Percentiles rank a stretch among this genome's conserved stretches.
These are phyloP conservation scores for Epinephelus malabaricus DNA, from an alignment of 2,797 vertebrate species.

Conservation along the genomic window DNA sequence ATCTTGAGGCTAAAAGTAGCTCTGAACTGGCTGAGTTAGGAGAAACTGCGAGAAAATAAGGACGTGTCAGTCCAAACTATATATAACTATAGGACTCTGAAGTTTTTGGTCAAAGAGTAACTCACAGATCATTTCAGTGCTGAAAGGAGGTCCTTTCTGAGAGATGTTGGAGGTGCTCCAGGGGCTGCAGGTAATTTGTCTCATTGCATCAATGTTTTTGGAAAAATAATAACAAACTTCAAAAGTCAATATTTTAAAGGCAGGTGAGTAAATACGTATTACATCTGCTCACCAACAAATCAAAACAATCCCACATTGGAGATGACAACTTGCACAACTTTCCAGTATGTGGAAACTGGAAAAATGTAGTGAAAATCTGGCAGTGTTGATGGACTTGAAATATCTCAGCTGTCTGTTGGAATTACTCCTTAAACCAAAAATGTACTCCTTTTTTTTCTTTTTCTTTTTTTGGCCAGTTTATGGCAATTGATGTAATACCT, in stretches of 20 bases:
- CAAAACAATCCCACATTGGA: background rate
- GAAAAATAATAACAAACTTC: background rate
- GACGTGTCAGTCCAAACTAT: background rate
- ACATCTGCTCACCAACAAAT: background rate
- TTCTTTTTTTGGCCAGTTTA: no score
- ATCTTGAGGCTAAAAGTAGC: conserved; percentile 1
- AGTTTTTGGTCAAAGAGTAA: background rate
- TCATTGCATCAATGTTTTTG: background rate
- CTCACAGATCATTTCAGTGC: background rate
- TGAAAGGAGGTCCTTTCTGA: background rate
- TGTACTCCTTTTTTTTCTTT: no score
- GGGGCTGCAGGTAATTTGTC: background rate
- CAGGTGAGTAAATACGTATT: no score
- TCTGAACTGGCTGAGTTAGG: conserved; percentile 1
- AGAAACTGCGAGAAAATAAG: background rate
- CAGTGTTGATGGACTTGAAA: no score
- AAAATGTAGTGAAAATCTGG: no score
- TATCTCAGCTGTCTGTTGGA: no score
- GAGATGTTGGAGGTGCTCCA: background rate
- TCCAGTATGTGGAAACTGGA: no score
- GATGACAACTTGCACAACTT: no score
- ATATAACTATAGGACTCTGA: background rate
- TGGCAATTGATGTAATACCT: no score
- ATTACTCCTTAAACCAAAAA: no score
- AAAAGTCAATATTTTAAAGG: background rate